Evolutionary conservation across 2,113 vertebrate genomes (phyloP).

Genomic region (Corythornis cristatus): DNA sequence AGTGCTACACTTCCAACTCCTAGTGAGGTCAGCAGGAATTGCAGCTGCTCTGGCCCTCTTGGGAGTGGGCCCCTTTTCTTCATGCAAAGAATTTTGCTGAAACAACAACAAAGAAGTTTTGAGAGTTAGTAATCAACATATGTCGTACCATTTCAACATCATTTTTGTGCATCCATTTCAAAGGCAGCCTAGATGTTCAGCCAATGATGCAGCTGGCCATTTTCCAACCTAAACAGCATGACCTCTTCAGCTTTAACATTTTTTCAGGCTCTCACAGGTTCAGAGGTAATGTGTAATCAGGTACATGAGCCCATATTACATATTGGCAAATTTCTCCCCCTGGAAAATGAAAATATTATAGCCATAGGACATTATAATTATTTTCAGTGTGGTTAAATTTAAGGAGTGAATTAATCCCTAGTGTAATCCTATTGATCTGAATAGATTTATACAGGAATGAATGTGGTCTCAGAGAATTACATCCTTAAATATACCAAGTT

Average conservation of each 20-base stretch:
- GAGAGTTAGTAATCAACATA: neutral
- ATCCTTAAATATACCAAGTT: conserved; percentile 36
- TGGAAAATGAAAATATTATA: conserved; percentile 71
- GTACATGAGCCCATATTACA: conserved; percentile 43
- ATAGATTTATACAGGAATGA: neutral
- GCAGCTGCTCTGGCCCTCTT: neutral
- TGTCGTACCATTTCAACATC: neutral
- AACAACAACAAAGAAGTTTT: neutral
- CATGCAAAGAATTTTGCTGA: neutral
- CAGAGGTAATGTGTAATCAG: conserved; percentile 64
- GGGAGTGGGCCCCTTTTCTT: neutral
- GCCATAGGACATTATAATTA: conserved; percentile 53
- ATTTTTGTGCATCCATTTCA: neutral
- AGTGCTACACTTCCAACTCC: neutral
- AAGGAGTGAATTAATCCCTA: conserved; percentile 63
- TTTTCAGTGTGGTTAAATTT: conserved; percentile 63
- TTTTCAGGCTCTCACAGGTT: conserved; percentile 9
- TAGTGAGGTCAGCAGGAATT: neutral
- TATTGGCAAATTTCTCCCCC: conserved; percentile 62
- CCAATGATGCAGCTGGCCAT: conserved; percentile 54
- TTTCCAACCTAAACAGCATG: conserved; percentile 61
- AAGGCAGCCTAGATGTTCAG: conserved; percentile 40
- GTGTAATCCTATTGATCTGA: conserved; percentile 16
- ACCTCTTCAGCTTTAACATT: conserved; percentile 5
- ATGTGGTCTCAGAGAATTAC: neutral